Base-by-base conservation (phyloP, 2,797 vertebrate genomes). In the Enteromius afrohamiltoni region DNA sequence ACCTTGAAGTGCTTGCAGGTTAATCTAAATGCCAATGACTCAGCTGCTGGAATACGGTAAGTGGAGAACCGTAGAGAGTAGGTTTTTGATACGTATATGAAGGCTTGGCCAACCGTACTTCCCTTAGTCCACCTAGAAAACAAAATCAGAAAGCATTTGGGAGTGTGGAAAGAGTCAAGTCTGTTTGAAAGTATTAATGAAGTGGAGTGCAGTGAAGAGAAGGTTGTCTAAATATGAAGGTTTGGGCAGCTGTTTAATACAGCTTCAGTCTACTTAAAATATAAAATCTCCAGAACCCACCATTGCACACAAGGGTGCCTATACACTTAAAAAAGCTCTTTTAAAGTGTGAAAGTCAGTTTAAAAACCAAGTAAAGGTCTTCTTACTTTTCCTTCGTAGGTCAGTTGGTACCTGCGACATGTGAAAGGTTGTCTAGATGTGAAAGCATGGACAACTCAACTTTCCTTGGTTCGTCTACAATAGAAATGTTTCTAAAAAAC, bases 1-100 rank as follows among this genome's bases (percentile, higher is more conserved):
- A 60, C 37, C 42, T 64, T 45, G 40, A 53, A 47, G 40, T 82
- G 80, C 65, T 85, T 79, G 76, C 62, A 76, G 73, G 77, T 75
- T 84, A 51, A 47, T 55, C 37, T 82, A 11, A 58, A 16, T 42
- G 45, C 80, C 14, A 71, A 65, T 58, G 11, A 67, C 58, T 58
- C 60, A 9, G 47, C 34, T 71, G 26, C 83, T 82, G 17, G 58
- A 78, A 29, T 78, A 78, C 1, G 16, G 16, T 17, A 60, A 79
- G 76, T 77, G 67, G n/a, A 69, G 65, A 68, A 69, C 31, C 6
- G n/a, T 67, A 77, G 26, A 58, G 77, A 67, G 16, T 49, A 74
- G 64, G 4, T 34, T 8, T 29, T 31, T 62, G 29, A 64, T 64
- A 13, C n/a, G 0, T 58, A 1, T 3, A 65, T 34, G 16, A 65